Conservation (phyloP, 2,113 vertebrate species). For the Aviceda subcristata region DNA sequence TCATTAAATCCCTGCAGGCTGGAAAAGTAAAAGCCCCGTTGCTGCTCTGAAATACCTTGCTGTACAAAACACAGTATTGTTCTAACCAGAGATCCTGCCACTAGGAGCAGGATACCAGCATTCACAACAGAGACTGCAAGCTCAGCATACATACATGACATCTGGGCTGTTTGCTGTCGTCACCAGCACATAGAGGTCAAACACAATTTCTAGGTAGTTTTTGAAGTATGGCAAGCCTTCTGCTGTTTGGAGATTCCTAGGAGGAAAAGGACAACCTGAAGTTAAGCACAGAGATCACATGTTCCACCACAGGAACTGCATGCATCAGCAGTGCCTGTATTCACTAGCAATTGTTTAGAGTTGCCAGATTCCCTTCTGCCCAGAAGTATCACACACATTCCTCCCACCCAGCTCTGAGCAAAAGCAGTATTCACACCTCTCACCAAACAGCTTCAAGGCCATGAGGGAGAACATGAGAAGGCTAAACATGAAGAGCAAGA, state of each 20-base stretch:
- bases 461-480: constrained; percentile 92
- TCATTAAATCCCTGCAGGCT: neutral
- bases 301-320: neutral
- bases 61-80: neutral
- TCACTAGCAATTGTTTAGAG: neutral
- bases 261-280: neutral
- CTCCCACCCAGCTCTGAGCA: neutral
- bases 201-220: constrained; percentile 84
- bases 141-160: constrained; percentile 81
- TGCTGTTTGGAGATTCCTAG: constrained; percentile 80
- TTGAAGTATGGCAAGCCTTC: constrained; percentile 84
- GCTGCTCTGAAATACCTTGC: neutral
- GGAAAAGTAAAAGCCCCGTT: neutral
- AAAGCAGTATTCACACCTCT: constrained; percentile 70
- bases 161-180: constrained; percentile 93
- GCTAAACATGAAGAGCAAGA: constrained; percentile 92
- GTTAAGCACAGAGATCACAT: neutral
- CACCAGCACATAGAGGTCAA: constrained; percentile 92
- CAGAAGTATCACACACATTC: fast-evolving
- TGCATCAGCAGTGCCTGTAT: neutral
- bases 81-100: neutral
- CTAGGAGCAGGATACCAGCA: neutral
- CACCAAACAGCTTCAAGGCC: constrained; percentile 89
- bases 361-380: neutral
- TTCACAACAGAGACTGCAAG: neutral